phyloP scores from a whole-genome alignment of 2,113 vertebrate genomes.

The Brachyhypopomus gauderio region DNA sequence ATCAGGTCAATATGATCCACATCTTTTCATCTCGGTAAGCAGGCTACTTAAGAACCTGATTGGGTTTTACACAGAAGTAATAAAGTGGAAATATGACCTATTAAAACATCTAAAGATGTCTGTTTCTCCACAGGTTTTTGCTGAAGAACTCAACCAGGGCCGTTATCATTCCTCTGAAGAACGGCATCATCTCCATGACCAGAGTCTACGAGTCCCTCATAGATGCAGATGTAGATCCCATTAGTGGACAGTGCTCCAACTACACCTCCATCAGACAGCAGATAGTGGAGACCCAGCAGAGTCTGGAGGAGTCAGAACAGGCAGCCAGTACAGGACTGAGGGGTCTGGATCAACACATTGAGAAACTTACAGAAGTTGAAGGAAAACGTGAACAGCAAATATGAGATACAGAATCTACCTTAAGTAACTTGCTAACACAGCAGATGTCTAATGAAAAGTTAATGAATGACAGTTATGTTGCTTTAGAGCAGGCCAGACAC shows the following conservation, averaged over 20 bases:
- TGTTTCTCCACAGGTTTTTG: background rate
- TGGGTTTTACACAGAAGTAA: too few relatives aligned
- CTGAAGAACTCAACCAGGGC: background rate
- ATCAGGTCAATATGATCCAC: background rate
- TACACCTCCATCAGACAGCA: constrained; percentile 21
- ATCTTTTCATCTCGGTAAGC: constrained; percentile 5
- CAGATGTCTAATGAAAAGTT: background rate
- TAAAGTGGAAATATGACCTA: too few relatives aligned
- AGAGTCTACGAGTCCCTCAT: constrained; percentile 4
- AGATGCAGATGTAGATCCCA: background rate
- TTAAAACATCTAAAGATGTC: background rate
- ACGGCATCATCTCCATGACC: constrained; percentile 19
- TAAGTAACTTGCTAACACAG: background rate
- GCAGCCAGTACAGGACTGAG: background rate
- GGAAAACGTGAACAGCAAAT: background rate
- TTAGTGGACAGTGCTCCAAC: background rate
- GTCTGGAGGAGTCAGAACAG: background rate
- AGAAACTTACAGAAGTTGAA: background rate
- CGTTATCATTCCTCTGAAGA: background rate
- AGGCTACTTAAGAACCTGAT: background rate
- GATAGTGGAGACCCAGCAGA: background rate
- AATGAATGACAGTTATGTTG: background rate
- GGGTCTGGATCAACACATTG: constrained; percentile 10
- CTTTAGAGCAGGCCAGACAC: background rate
- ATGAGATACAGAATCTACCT: background rate